Conservation (phyloP, 2,113 vertebrate species). For the Hippoglossus stenolepis region DNA sequence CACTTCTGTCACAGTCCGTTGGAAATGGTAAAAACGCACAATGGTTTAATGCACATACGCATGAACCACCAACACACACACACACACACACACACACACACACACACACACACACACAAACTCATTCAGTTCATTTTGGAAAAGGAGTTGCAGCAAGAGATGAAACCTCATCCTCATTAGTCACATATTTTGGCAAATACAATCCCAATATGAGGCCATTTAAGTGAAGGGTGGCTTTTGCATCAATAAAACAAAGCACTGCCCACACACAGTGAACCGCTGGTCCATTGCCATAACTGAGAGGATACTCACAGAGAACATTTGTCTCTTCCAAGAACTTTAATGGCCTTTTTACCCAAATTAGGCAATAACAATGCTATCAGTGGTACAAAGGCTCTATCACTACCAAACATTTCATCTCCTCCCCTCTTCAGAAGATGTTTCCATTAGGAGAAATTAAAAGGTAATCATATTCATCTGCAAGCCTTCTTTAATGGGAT, state of each 20-base stretch:
- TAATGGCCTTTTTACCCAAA: constrained; percentile 74
- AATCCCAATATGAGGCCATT: constrained; percentile 39
- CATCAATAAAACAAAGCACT: constrained; percentile 41
- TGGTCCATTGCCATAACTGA: constrained; percentile 49
- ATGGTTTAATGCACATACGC: constrained; percentile 11
- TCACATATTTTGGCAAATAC: constrained; percentile 44
- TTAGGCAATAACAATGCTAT: constrained; percentile 75
- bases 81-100: constrained; percentile 5
- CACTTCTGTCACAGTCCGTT: constrained; percentile 46
- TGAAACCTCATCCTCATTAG: constrained; percentile 54
- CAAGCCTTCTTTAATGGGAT: constrained; percentile 75
- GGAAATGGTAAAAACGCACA: constrained; percentile 35
- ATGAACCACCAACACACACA: constrained; percentile 3
- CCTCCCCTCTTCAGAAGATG: constrained; percentile 61
- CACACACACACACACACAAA: neutral
- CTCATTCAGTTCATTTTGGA: constrained; percentile 29
- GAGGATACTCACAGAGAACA: constrained; percentile 65
- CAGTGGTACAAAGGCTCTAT: constrained; percentile 64
- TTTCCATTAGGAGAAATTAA: constrained; percentile 76
- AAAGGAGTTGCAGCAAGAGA: constrained; percentile 33
- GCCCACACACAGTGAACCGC: constrained; percentile 55
- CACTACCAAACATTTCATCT: constrained; percentile 66
- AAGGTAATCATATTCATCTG: constrained; percentile 80
- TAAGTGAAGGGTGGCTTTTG: constrained; percentile 38
- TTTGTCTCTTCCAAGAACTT: constrained; percentile 60